A percentile compares a stretch with the other conserved stretches of the same genome.
Conservation (phyloP, 1,140 invertebrate genomes). For the Meloidogyne floridensis region DNA sequence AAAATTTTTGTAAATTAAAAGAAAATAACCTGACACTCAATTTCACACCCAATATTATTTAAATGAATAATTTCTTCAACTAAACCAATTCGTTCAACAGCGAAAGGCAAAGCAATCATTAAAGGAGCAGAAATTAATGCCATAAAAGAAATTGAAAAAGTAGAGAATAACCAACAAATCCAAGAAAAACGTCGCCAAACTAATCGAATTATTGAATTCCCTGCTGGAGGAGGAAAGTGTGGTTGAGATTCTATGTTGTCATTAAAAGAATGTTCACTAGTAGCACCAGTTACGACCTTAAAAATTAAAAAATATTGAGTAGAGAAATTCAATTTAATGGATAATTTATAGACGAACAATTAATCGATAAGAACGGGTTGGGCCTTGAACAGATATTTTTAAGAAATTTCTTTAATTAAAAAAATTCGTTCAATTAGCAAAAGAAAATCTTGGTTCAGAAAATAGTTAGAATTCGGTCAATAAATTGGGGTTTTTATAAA, state of each 20-base stretch:
- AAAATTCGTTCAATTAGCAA: too few relatives aligned
- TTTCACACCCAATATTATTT: constrained; percentile 33
- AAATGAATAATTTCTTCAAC: constrained; percentile 11
- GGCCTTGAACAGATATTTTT: too few relatives aligned
- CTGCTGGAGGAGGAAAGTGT: constrained; percentile 13
- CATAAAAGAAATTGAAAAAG: constrained; percentile 33
- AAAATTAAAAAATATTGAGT: neutral
- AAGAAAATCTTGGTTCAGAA: too few relatives aligned
- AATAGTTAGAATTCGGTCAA: too few relatives aligned
- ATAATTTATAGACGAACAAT: neutral
- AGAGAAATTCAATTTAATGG: neutral
- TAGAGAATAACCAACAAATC: constrained; percentile 36
- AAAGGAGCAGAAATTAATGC: constrained; percentile 45
- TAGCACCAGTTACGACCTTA: constrained; percentile 34
- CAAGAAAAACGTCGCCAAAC: constrained; percentile 36
- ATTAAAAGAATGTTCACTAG: constrained; percentile 42
- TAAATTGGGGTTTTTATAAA: too few relatives aligned
- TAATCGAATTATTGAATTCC: neutral
- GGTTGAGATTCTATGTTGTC: constrained; percentile 13
- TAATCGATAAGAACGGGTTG: too few relatives aligned
- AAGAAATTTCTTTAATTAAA: too few relatives aligned
- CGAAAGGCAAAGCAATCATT: constrained; percentile 46
- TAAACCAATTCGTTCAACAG: constrained; percentile 20
- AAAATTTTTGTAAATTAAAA: too few relatives aligned
- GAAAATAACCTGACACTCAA: constrained; percentile 54